Evolutionary conservation across 2,113 vertebrate genomes (phyloP).

Genomic region (Zingel zingel): DNA sequence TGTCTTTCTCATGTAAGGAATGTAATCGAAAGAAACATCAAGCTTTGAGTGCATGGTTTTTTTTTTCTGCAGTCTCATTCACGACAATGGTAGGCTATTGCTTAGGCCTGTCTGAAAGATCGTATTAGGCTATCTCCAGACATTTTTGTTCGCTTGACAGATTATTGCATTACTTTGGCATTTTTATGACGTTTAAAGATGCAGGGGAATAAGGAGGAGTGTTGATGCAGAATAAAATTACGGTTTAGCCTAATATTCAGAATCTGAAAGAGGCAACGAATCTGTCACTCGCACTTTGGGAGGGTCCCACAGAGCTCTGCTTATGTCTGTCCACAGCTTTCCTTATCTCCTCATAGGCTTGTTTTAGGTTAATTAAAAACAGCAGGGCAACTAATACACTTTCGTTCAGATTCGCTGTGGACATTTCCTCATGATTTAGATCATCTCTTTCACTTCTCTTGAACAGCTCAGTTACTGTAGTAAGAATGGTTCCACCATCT

Average conservation of each 20-base stretch:
- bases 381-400: background rate
- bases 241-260: background rate
- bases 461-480: background rate
- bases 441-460: background rate
- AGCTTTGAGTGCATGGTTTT: background rate
- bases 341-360: background rate
- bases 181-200: background rate
- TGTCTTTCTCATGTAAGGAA: background rate
- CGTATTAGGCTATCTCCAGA: constrained; percentile 1
- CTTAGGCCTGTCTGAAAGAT: constrained; percentile 46
- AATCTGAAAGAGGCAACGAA: constrained; percentile 4
- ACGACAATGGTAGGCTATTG: constrained; percentile 25
- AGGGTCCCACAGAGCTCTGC: background rate
- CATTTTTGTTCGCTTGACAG: background rate
- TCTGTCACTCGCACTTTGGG: constrained; percentile 20
- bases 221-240: background rate
- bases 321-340: constrained; percentile 4
- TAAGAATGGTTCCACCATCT: background rate
- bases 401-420: background rate
- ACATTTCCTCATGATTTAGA: background rate
- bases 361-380: constrained; percentile 3
- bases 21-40: background rate
- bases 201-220: background rate
- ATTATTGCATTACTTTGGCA: constrained; percentile 1
- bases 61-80: constrained; percentile 24